These are phyloP conservation scores for Trididemnum clinides DNA, from an alignment of 23 tunicate genomes.

Conservation along the genomic window DNA sequence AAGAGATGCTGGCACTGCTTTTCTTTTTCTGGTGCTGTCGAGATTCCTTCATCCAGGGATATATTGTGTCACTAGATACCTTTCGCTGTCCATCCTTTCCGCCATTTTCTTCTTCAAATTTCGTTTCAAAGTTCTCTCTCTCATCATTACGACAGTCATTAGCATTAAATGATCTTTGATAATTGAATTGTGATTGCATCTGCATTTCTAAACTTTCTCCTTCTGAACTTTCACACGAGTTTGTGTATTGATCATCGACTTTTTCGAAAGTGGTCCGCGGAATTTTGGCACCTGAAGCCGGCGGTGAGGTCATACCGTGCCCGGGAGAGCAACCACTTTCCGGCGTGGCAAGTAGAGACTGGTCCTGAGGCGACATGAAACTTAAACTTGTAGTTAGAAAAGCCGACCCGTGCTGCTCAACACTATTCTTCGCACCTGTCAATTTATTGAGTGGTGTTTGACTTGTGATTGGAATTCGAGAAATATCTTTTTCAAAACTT, in stretches of 20 bases:
- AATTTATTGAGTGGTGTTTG: background rate
- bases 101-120: slow-evolving; percentile 29
- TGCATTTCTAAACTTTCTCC: background rate
- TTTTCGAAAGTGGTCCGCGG: slow-evolving; percentile 1
- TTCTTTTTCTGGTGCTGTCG: slow-evolving; percentile 86
- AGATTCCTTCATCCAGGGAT: slow-evolving; percentile 93
- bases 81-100: background rate
- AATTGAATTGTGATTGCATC: background rate
- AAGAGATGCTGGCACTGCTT: slow-evolving; percentile 36
- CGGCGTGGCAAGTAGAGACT: slow-evolving; percentile 27
- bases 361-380: slow-evolving; percentile 52
- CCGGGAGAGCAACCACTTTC: slow-evolving; percentile 42
- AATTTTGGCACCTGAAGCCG: slow-evolving; percentile 9
- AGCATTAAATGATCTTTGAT: background rate
- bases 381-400: slow-evolving; percentile 11
- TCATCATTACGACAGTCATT: slow-evolving; percentile 8
- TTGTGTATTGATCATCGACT: background rate
- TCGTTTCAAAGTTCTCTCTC: background rate
- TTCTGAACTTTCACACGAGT: background rate
- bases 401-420: background rate
- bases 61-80: slow-evolving; percentile 37
- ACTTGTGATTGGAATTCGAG: background rate
- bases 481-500: background rate
- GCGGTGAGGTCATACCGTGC: slow-evolving; percentile 31
- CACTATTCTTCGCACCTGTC: background rate